Evolutionary conservation across 2,888 invertebrate genomes (phyloP).

Genomic region (Electrophaes corylata): DNA sequence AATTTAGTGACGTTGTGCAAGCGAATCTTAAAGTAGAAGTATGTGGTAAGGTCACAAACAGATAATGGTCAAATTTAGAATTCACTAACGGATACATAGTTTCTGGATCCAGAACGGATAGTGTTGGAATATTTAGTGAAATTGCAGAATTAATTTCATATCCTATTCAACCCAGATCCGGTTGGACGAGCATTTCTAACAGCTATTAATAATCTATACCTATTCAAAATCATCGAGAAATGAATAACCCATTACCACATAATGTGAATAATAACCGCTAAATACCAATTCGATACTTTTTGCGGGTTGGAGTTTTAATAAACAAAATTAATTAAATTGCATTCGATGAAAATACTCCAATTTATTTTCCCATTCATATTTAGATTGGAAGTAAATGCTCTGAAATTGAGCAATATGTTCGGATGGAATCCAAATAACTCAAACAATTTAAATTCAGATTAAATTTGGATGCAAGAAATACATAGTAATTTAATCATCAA

Average conservation of each 20-base stretch:
- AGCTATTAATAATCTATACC: constrained; percentile 6
- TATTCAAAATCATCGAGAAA: neutral
- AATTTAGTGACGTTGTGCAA: no score
- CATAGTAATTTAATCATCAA: constrained; percentile 46
- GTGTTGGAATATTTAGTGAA: neutral
- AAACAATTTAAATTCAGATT: constrained; percentile 29
- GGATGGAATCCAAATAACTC: constrained; percentile 11
- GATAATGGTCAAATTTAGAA: no score
- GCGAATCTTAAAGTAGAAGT: no score
- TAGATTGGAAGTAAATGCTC: neutral
- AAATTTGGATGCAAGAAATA: constrained; percentile 32
- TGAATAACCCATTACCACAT: neutral
- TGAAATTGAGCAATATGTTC: constrained; percentile 1
- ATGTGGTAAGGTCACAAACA: no score
- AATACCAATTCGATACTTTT: neutral
- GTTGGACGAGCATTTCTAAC: neutral
- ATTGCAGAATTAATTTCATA: constrained; percentile 1
- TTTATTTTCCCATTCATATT: constrained; percentile 2
- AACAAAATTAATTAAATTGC: neutral
- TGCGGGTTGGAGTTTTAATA: neutral
- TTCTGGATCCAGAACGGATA: neutral
- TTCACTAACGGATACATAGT: no score
- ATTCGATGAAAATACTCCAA: neutral
- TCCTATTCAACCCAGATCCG: constrained; percentile 9
- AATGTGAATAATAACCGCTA: neutral